Evolutionary conservation across 2,113 vertebrate species (phyloP).

Genomic region (Arenaria interpres): DNA sequence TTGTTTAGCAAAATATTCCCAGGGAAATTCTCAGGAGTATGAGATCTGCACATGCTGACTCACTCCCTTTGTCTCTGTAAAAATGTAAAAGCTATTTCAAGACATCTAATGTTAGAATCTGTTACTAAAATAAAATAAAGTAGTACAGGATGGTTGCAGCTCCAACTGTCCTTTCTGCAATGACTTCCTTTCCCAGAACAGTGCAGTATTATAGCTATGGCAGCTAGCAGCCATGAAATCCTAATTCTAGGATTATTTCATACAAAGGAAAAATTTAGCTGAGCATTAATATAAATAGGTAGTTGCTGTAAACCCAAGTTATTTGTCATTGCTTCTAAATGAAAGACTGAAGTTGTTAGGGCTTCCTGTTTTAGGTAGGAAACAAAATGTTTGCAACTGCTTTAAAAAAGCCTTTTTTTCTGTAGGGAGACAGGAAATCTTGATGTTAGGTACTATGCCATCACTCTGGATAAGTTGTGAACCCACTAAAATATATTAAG

Average conservation of each 20-base stretch:
- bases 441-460: neutral
- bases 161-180: neutral
- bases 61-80: neutral
- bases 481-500: neutral
- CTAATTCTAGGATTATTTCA: neutral
- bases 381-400: neutral
- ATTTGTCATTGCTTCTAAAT: neutral
- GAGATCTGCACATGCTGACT: neutral
- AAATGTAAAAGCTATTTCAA: neutral
- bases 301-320: neutral
- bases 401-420: neutral
- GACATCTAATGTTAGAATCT: neutral
- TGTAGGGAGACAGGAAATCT: neutral
- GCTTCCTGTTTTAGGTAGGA: neutral
- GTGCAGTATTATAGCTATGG: neutral
- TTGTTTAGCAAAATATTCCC: neutral
- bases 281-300: neutral
- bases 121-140: neutral
- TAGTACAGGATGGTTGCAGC: neutral
- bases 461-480: neutral
- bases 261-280: neutral
- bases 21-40: neutral
- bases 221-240: neutral
- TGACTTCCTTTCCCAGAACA: neutral
- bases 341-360: neutral